A percentile compares a stretch with the other conserved stretches of the same genome.
Evolutionary conservation across 2,113 vertebrate species (phyloP).

Genomic region (Nasalis larvatus): DNA sequence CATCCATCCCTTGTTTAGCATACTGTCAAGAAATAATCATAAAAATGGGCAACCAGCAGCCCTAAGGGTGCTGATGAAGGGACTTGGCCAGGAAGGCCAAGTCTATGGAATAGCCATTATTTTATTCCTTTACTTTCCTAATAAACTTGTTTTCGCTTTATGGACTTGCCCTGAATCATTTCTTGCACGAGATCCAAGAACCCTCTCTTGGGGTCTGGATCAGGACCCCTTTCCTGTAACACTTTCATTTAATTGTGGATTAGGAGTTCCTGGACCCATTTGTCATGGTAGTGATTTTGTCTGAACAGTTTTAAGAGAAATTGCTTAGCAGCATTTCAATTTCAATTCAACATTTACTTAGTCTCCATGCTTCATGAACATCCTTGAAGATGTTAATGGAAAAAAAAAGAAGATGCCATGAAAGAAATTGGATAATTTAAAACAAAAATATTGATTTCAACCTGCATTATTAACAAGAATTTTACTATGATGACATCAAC

Average conservation of each 20-base stretch:
- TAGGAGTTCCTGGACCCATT: neutral
- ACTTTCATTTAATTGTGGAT: neutral
- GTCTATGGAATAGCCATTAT: no score
- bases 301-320: neutral
- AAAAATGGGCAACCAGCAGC: no score
- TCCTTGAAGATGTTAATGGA: neutral
- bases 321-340: neutral
- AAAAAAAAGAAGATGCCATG: neutral
- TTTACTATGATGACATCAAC: neutral
- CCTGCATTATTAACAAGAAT: neutral
- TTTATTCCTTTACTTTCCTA: no score
- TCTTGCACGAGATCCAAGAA: no score
- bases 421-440: neutral
- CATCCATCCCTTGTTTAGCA: no score
- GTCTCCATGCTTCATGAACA: neutral
- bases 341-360: slow-evolving; percentile 9
- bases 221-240: no score
- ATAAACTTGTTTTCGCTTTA: no score
- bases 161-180: no score
- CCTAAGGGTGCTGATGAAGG: no score
- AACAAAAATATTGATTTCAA: neutral
- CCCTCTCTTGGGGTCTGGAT: no score
- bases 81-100: no score
- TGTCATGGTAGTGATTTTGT: neutral
- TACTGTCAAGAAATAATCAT: no score